phyloP scores from a whole-genome alignment of 2,888 invertebrate genomes.

The Lumbricus terrestris region DNA sequence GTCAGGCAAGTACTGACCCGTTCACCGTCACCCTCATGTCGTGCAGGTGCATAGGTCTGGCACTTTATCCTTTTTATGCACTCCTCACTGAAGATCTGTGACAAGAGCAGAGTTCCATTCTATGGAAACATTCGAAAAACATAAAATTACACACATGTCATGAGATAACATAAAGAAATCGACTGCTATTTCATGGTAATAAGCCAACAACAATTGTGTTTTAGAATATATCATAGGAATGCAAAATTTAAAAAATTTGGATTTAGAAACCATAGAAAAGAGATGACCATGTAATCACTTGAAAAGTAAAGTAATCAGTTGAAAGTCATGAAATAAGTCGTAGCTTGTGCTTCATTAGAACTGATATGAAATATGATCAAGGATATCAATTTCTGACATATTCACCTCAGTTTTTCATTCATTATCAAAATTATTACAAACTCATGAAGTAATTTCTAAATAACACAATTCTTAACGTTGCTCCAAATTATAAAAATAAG shows the following conservation, averaged over 20 bases:
- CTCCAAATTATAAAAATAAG: not conserved
- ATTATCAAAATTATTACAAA: no score
- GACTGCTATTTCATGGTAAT: not conserved
- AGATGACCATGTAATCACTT: not conserved
- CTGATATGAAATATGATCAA: not conserved
- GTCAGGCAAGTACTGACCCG: conserved; percentile 43
- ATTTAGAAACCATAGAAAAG: not conserved
- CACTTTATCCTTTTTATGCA: conserved; percentile 78
- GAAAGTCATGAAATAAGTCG: no score
- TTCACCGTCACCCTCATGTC: conserved; percentile 55
- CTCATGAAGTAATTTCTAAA: no score
- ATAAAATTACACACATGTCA: not conserved
- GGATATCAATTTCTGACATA: not conserved
- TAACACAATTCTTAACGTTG: no score
- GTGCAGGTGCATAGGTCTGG: conserved; percentile 66
- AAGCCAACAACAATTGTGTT: not conserved
- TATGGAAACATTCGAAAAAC: conserved; percentile 47
- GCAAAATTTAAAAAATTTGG: not conserved
- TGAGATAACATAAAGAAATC: not conserved
- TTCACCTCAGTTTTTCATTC: not conserved
- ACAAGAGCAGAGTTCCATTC: conserved; percentile 76
- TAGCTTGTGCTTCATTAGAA: not conserved
- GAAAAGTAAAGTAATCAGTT: no score
- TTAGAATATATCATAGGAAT: not conserved
- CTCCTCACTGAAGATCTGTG: conserved; percentile 81